A percentile compares a stretch with the other conserved stretches of the same genome.
phyloP scores from a whole-genome alignment of 2,113 vertebrate genomes.

The Bucco capensis region DNA sequence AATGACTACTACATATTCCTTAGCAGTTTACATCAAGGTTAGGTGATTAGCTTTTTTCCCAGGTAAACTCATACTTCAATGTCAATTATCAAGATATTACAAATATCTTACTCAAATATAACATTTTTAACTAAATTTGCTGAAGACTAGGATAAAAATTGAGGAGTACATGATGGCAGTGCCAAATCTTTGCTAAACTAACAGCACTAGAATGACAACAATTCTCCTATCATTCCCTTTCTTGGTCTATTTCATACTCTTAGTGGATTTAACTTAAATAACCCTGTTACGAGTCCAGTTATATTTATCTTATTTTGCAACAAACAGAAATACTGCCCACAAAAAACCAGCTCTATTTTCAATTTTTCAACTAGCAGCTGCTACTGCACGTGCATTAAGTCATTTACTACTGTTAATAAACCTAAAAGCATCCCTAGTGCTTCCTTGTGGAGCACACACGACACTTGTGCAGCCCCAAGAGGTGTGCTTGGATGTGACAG shows the following conservation, averaged over 20 bases:
- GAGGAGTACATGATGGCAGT: accelerated
- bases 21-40: not conserved
- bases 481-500: accelerated
- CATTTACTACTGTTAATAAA: not conserved
- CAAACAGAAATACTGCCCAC: not conserved
- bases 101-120: no score
- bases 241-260: not conserved
- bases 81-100: not conserved
- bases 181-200: not conserved
- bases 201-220: not conserved
- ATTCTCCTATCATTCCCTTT: not conserved
- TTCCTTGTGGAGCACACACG: not conserved
- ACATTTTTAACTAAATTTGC: not conserved
- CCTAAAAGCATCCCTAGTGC: accelerated
- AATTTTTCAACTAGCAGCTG: not conserved
- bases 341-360: no score
- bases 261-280: not conserved
- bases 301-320: not conserved
- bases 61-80: not conserved
- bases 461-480: not conserved
- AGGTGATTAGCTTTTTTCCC: not conserved
- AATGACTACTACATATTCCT: accelerated
- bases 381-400: accelerated
- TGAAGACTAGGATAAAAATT: not conserved
- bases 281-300: not conserved